Base-by-base conservation (phyloP, 2,113 vertebrate genomes). In the Nothoprocta perdicaria region DNA sequence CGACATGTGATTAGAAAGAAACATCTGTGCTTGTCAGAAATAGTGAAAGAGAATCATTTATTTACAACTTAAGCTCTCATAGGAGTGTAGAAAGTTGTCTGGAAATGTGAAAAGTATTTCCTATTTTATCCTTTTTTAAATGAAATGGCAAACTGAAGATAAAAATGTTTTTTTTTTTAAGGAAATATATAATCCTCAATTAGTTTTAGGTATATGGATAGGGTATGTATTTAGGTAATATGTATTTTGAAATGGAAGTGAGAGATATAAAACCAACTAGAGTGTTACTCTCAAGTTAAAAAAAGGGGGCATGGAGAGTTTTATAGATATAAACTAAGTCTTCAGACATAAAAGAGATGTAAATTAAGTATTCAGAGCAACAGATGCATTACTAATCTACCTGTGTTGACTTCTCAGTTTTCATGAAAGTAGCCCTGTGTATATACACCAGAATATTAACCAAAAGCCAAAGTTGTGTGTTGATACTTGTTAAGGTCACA, bases 61-160 rank as follows among this genome's bases (percentile, higher is more conserved):
- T 80, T 63, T 69, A 11, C 4, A 1, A 3, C 53, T 63, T 18
- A 65, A 26, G 52, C 17, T 78, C 66, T 4, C 58, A 1, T 29
- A 67, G 24, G 24, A 38, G 24, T 68, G 14, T 27, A 24, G 41
- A 58, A 68, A 26, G 16, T 14, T 61, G 18, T 84, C 82, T 91
- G 21, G 7, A 45, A 62, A 66, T 1, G 11, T 78, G 52, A 27
- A 53, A 53, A 53, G 13, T 53, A 15, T 69, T 9, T 63, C 27
- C 35, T 38, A 2, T 1, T 48, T 21, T 78, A n/a, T 53, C n/a
- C 4, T 38, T 27, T 68, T 38, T 50, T 29, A 43, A 78, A 58
- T 24, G 0, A 55, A 33, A 43, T 26, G 5, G 2, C 69, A 78
- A 33, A 40, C 15, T 2, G 0, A 71, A 17, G 3, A 33, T 48